Base-by-base conservation (phyloP, 2,797 vertebrate genomes). In the Tauraco hartlaubi region DNA sequence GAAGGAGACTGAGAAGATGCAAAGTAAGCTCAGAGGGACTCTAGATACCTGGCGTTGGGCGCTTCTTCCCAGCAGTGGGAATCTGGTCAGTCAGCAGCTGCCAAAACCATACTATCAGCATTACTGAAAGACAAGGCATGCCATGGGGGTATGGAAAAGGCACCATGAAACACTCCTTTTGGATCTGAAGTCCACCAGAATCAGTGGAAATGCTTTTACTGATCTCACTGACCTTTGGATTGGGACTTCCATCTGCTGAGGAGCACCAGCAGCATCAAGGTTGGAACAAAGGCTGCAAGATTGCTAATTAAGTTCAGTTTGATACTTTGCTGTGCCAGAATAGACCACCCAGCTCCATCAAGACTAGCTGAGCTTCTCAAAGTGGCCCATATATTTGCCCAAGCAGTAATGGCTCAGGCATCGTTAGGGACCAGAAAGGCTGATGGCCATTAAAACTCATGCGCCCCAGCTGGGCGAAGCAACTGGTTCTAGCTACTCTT, bases 211-310 rank as follows among this genome's bases (percentile, higher is more conserved):
- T 55, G 46, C 11, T 67, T 37, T 52, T 35, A 51, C 5, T 39
- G 39, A 33, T 69, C 73, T 58, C 62, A 54, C 15, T 71, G 28
- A 39, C n/a, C 18, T 84, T 72, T 52, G 35, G 9, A 29, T 22
- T 2, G 0, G 19, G 46, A 59, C n/a, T 91, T 84, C n/a, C 14
- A 22, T 26, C 21, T 9, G 8, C 39, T 26, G 69, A 78, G 43
- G 28, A 92, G 20, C 21, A 37, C 12, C 19, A n/a, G 37, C 1
- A 3, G 21, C 1, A 0, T 37, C 2, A 1, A 49, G 28, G 18
- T 21, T 52, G 37, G 31, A 85, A 49, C 11, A 48, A 84, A 76
- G 20, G 37, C 39, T 67, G 39, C 15, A 66, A 35, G 22, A 35
- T 17, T 26, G 26, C 16, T 61, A 26, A 46, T 33, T 52, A 35